phyloP scores from a whole-genome alignment of 2,797 vertebrate genomes.

The Streptopelia turtur region DNA sequence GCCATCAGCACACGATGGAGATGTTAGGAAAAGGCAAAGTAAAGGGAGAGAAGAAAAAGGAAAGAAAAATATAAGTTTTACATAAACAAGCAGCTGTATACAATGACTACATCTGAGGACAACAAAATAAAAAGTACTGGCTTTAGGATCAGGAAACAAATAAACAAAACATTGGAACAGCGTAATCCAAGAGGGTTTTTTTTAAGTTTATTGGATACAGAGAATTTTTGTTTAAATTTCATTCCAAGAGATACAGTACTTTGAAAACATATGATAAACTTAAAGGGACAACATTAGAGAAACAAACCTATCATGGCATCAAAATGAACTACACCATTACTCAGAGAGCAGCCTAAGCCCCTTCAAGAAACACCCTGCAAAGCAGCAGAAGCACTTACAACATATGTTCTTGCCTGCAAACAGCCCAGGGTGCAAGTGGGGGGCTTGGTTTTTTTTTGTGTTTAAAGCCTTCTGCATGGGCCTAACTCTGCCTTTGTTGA shows the following conservation, averaged over 20 bases:
- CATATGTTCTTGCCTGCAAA: constrained; percentile 44
- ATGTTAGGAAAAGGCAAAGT: constrained; percentile 59
- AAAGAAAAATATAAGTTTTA: constrained; percentile 66
- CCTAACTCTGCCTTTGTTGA: constrained; percentile 44
- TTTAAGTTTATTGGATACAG: constrained; percentile 35
- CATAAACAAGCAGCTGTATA: constrained; percentile 53
- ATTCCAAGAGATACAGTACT: constrained; percentile 5
- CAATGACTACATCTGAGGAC: constrained; percentile 50
- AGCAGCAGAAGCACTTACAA: neutral
- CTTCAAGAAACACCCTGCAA: neutral
- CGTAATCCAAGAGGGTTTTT: neutral
- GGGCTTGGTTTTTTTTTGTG: neutral
- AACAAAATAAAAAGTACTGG: constrained; percentile 29
- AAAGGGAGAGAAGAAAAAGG: constrained; percentile 63
- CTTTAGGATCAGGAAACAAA: constrained; percentile 10
- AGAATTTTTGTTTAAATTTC: constrained; percentile 2
- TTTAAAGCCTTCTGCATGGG: constrained; percentile 30
- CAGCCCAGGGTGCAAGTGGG: constrained; percentile 39
- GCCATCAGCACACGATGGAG: constrained; percentile 36
- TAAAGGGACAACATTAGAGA: constrained; percentile 42
- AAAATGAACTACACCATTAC: neutral
- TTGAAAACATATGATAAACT: constrained; percentile 17
- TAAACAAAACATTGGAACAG: constrained; percentile 49
- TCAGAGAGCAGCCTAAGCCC: neutral
- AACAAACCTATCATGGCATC: neutral